phyloP scores from a whole-genome alignment of 2,113 vertebrate genomes.

The Oncorhynchus keta region DNA sequence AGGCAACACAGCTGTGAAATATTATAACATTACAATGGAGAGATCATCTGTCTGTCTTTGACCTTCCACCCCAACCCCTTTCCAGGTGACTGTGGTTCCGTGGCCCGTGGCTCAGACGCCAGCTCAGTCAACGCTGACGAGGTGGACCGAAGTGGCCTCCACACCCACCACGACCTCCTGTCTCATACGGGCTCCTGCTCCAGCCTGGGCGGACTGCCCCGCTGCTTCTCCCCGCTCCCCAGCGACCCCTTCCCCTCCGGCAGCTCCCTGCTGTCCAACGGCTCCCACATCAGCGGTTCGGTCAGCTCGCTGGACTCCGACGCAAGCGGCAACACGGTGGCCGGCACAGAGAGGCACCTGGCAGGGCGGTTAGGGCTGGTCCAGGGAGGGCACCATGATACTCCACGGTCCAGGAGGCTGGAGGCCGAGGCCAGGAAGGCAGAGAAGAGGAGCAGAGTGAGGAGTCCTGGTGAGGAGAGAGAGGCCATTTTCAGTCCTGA shows the following conservation, averaged over 20 bases:
- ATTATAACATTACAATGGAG: too few species aligned
- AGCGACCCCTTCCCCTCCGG: conserved; percentile 80
- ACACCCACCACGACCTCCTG: conserved; percentile 61
- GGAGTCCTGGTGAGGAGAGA: conserved; percentile 68
- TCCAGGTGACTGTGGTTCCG: conserved; percentile 52
- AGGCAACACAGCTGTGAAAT: too few species aligned
- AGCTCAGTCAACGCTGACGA: conserved; percentile 78
- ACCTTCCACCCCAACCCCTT: background rate
- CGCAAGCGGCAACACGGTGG: conserved; percentile 75
- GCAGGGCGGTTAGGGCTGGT: conserved; percentile 38
- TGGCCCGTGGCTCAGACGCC: conserved; percentile 62
- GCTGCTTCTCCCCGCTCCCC: conserved; percentile 73
- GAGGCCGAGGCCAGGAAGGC: conserved; percentile 73
- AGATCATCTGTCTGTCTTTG: background rate
- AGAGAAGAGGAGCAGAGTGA: conserved; percentile 70
- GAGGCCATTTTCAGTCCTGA: conserved; percentile 72
- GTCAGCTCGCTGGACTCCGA: conserved; percentile 80
- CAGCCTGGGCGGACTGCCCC: conserved; percentile 73
- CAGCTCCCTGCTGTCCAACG: conserved; percentile 79
- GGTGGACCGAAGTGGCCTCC: conserved; percentile 60
- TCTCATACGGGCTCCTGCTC: conserved; percentile 76
- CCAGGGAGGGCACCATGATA: conserved; percentile 57
- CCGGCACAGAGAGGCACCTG: conserved; percentile 74
- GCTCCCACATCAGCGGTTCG: conserved; percentile 81
- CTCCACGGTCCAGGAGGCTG: conserved; percentile 53